Evolutionary conservation across 2,113 vertebrate genomes (phyloP), one percentile per base, ranked within the genome.

Genomic region (Pterocles orientalis): DNA sequence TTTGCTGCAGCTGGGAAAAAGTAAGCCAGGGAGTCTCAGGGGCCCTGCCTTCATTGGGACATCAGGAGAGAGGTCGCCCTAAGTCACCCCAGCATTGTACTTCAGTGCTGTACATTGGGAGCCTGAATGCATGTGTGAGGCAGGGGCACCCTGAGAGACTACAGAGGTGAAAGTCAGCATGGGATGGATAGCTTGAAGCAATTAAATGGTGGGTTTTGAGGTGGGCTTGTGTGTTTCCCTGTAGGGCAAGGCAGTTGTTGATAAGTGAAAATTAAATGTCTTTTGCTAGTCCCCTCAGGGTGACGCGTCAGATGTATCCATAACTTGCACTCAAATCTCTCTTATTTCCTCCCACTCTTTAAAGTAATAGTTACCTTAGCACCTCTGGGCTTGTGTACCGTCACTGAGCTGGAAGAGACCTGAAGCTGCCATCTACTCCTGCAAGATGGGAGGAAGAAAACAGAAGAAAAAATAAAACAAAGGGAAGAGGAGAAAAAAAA

Each of bases 211-310:
- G 41, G 26, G n/a, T 10, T 69, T 90, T 78, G 69, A 93, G 76
- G 45, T n/a, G 58, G 26, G 26, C 24, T 83, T 2, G 3, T 1
- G 0, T 61, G 66, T 71, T 96, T 96, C 75, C 76, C 90, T 51
- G 51, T 25, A 73, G 90, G 90, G 50, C 48, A 90, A 90, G 29
- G 51, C 58, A 94, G 71, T 73, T 95, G 75, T 43, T 91, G 90
- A 54, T 70, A 95, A 86, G 79, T 77, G 95, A 94, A 96, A 96
- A 97, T 93, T 96, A 93, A 83, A 93, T 88, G 87, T 75, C 89
- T 95, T 91, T 86, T 90, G 41, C 31, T 88, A 83, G 43, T 90
- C 68, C 71, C 88, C 50, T 86, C 72, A 66, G 82, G 58, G 25
- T 90, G 82, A 92, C 5, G 6, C 90, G 47, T 86, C 90, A 94